Conservation (phyloP, 2,888 invertebrate species). For the Apamea monoglypha region DNA sequence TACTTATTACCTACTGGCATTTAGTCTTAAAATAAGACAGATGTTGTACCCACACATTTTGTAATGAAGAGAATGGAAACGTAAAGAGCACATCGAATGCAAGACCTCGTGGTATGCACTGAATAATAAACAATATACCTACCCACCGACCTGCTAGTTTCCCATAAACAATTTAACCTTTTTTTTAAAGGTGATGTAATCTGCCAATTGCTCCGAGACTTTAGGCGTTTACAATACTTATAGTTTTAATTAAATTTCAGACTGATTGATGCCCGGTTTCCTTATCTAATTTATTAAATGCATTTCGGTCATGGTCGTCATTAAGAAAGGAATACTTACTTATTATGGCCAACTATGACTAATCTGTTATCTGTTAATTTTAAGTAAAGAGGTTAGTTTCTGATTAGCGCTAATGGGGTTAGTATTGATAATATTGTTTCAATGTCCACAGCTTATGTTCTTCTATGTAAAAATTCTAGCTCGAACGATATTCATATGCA, state of each 20-base stretch:
- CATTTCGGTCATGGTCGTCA: constrained; percentile 40
- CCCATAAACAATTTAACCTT: constrained; percentile 15
- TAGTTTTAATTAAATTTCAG: not conserved
- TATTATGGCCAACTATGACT: not conserved
- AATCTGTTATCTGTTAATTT: constrained; percentile 18
- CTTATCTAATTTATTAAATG: constrained; percentile 10
- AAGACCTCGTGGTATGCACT: constrained; percentile 27
- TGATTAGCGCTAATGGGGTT: constrained; percentile 19
- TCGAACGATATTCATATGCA: not conserved
- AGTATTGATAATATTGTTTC: not conserved
- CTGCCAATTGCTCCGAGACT: not conserved
- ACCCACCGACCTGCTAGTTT: not conserved
- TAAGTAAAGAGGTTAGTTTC: constrained; percentile 2
- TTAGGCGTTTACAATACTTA: not conserved
- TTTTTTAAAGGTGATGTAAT: constrained; percentile 6
- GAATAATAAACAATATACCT: constrained; percentile 47
- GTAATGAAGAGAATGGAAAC: constrained; percentile 50
- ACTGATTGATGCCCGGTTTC: constrained; percentile 8
- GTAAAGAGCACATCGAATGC: constrained; percentile 43
- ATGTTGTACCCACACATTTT: constrained; percentile 19
- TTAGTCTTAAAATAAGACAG: constrained; percentile 20
- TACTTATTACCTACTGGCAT: constrained; percentile 15
- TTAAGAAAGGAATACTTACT: constrained; percentile 19
- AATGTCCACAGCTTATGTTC: not conserved
- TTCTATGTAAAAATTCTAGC: not conserved